Percentiles rank a stretch among this genome's conserved stretches.
Evolutionary conservation across 2,797 vertebrate species (phyloP).

Genomic region (Oreochromis grahami): DNA sequence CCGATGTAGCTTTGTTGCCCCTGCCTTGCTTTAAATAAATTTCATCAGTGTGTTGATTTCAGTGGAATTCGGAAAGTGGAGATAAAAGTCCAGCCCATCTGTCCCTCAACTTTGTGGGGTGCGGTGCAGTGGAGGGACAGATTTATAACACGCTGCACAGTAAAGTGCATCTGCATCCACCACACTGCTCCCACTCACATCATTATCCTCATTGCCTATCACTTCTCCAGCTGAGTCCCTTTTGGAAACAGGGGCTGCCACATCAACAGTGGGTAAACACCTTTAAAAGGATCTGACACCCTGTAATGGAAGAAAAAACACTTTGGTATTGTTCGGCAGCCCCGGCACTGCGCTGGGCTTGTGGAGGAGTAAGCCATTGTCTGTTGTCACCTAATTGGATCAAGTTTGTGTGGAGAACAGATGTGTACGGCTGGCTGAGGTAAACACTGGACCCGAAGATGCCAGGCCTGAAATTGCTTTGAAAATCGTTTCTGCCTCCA

Average conservation of each 20-base stretch:
- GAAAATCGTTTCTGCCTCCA: constrained; percentile 52
- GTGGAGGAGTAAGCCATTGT: constrained; percentile 62
- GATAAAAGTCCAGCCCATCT: constrained; percentile 71
- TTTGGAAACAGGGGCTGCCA: constrained; percentile 59
- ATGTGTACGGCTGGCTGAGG: constrained; percentile 55
- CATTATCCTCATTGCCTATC: constrained; percentile 61
- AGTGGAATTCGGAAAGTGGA: constrained; percentile 50
- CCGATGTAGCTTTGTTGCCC: constrained; percentile 58
- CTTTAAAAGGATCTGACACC: constrained; percentile 71
- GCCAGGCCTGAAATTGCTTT: constrained; percentile 56
- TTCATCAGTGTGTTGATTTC: constrained; percentile 63
- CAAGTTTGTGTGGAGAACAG: constrained; percentile 62
- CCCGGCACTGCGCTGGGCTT: constrained; percentile 53
- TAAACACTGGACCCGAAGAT: constrained; percentile 60
- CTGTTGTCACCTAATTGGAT: constrained; percentile 69
- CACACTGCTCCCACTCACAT: constrained; percentile 48
- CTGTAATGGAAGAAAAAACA: constrained; percentile 57
- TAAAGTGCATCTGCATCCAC: constrained; percentile 64
- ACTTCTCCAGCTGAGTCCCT: constrained; percentile 59
- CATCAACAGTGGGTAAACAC: constrained; percentile 59
- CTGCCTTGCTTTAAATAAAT: constrained; percentile 62
- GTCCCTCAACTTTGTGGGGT: constrained; percentile 51
- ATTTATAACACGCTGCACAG: constrained; percentile 56
- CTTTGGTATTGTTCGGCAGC: constrained; percentile 62
- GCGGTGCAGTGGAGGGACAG: constrained; percentile 34